Base-by-base conservation (phyloP, 2,113 vertebrate genomes). In the Caranx ignobilis region DNA sequence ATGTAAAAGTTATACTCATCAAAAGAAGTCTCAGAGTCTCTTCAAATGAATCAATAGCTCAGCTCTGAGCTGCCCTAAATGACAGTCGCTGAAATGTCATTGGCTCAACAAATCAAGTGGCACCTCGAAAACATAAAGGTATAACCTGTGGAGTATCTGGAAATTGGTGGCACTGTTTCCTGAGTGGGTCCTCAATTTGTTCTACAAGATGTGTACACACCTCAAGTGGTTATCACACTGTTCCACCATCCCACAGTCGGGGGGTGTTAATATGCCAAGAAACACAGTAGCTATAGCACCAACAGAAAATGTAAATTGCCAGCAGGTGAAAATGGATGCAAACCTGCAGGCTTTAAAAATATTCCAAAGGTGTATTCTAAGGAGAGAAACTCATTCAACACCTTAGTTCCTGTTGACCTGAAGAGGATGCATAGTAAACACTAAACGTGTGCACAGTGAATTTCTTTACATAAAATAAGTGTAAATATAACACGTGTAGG, bases 341-440 rank as follows among this genome's bases (percentile, higher is more conserved):
- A 77, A 69, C 6, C 41, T 60, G 7, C 55, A 32, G 54, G 54
- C 34, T 64, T 45, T 2, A 34, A 67, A 67, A 37, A 59, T 32
- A 60, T 35, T 60, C 32, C 15, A 16, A 18, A 35, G 16, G 16
- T 59, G 56, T 3, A 18, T 35, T 34, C 15, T 5, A 2, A 60
- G 34, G 57, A 60, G 34, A 19, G 18, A 37, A 60, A 60, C 11
- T 35, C 35, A 15, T 60, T 60, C 18, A 11, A 11, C 16, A 19
- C 6, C 3, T 48, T 8, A 34, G 11, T 15, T 11, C 45, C 61
- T 50, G 15, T 13, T n/a, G 45, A 65, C 32, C 39, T 39, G 34
- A 57, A 37, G 32, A 52, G 41, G 35, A 26, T 4, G 19, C 50
- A 21, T 21, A 19, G 10, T 2, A 52, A 21, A 52, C 18, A 11